Evolutionary conservation across 2,888 invertebrate species (phyloP).

Genomic region (Pseudeuparius sepicola): DNA sequence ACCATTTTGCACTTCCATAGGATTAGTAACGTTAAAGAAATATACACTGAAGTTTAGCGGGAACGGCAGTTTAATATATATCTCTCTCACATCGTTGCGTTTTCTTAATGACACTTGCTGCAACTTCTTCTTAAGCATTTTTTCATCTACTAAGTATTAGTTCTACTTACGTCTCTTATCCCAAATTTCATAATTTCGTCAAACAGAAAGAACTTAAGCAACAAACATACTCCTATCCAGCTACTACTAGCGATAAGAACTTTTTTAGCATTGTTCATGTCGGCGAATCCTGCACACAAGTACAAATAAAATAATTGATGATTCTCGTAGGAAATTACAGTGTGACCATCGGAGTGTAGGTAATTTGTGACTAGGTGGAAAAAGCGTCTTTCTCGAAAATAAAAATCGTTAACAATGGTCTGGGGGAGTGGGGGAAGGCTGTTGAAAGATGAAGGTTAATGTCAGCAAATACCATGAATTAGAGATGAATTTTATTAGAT

Average conservation of each 20-base stretch:
- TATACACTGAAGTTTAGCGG: slow-evolving; percentile 39
- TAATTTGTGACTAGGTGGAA: too few species aligned
- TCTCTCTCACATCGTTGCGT: slow-evolving; percentile 27
- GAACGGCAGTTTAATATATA: slow-evolving; percentile 38
- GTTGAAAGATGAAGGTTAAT: slow-evolving; percentile 21
- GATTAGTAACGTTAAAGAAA: slow-evolving; percentile 43
- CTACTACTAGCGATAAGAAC: slow-evolving; percentile 24
- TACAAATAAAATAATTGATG: too few species aligned
- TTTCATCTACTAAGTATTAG: not conserved
- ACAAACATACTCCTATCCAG: slow-evolving; percentile 28
- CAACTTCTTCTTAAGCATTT: slow-evolving; percentile 16
- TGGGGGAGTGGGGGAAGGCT: slow-evolving; percentile 1
- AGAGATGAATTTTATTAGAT: too few species aligned
- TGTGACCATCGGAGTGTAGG: too few species aligned
- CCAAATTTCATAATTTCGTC: slow-evolving; percentile 24
- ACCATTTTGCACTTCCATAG: slow-evolving; percentile 36
- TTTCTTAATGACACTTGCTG: slow-evolving; percentile 30
- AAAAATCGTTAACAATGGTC: not conserved
- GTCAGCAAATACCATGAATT: slow-evolving; percentile 29
- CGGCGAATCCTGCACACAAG: slow-evolving; percentile 40
- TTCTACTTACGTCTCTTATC: slow-evolving; percentile 29
- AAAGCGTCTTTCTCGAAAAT: too few species aligned
- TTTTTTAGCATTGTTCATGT: slow-evolving; percentile 48
- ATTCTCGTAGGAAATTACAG: too few species aligned
- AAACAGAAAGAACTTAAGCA: slow-evolving; percentile 49